Conservation (phyloP, 2,113 vertebrate genomes). For the Limanda limanda region DNA sequence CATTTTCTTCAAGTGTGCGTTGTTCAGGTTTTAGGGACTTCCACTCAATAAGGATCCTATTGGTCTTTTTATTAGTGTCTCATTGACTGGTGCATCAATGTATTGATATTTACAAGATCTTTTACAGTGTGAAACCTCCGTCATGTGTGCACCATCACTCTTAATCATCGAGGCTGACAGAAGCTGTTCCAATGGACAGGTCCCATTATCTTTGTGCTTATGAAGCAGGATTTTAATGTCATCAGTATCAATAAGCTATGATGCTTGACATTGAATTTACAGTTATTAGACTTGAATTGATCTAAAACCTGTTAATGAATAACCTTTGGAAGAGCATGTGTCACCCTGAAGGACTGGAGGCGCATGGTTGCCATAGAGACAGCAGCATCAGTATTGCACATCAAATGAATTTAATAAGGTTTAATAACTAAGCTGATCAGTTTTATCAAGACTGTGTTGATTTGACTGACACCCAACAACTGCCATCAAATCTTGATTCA, state of each 20-base stretch:
- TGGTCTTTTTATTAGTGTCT: neutral
- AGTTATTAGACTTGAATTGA: conserved; percentile 6
- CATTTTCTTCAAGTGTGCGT: neutral
- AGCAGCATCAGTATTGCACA: neutral
- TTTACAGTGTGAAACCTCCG: conserved; percentile 5
- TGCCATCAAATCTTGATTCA: too few relatives aligned
- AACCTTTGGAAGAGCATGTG: neutral
- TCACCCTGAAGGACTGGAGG: neutral
- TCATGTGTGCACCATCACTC: conserved; percentile 1
- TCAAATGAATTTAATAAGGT: neutral
- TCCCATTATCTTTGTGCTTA: conserved; percentile 18
- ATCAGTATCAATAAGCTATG: neutral
- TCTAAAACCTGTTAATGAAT: neutral
- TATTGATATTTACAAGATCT: conserved; percentile 29
- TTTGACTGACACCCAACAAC: too few relatives aligned
- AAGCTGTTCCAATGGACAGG: neutral
- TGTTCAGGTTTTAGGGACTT: neutral
- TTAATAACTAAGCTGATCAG: too few relatives aligned
- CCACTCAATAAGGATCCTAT: neutral
- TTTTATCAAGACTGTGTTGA: too few relatives aligned
- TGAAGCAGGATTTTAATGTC: neutral
- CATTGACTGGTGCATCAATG: conserved; percentile 19
- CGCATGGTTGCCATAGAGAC: neutral
- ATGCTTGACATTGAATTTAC: conserved; percentile 14
- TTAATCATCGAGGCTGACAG: conserved; percentile 1